Percentiles rank a stretch among this genome's conserved stretches.
These are phyloP conservation scores for Shinisaurus crocodilurus DNA, from an alignment of 2,113 vertebrate species.

Conservation along the genomic window DNA sequence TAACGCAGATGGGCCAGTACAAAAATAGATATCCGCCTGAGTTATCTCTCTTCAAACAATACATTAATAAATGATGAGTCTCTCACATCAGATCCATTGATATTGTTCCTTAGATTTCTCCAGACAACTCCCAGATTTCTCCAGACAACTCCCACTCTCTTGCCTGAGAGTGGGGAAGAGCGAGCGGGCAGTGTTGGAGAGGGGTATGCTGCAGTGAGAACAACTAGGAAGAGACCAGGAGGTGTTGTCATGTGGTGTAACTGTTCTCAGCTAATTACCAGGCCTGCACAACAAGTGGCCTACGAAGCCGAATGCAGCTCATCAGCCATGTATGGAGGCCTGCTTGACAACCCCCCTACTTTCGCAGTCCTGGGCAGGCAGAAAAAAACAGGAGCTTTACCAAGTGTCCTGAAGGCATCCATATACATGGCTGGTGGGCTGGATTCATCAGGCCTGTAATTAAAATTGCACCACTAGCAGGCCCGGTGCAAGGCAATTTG, in stretches of 20 bases:
- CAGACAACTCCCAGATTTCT: constrained; percentile 29
- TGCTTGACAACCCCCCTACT: not conserved
- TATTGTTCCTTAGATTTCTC: constrained; percentile 20
- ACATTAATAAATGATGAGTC: constrained; percentile 39
- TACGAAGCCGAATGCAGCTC: not conserved
- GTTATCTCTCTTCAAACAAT: constrained; percentile 48
- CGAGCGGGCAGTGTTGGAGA: not conserved
- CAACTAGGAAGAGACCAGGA: not conserved
- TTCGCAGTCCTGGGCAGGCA: not conserved
- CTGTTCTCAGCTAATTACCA: not conserved
- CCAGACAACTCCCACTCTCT: constrained; percentile 3
- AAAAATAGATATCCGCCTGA: constrained; percentile 55
- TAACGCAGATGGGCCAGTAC: constrained; percentile 29
- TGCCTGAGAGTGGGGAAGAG: constrained; percentile 16
- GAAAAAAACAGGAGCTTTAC: not conserved
- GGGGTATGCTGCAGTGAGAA: constrained; percentile 3
- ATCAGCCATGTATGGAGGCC: not conserved
- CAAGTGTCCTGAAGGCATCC: not conserved
- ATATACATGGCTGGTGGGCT: not conserved
- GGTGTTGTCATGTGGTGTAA: no score
- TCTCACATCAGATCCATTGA: not conserved
- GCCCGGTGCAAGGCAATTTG: no score
- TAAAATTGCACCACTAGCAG: not conserved
- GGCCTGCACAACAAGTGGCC: not conserved
- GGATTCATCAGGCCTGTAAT: not conserved